These are phyloP conservation scores for Meloidogyne floridensis DNA, from an alignment of 1,140 invertebrate genomes.

Conservation along the genomic window DNA sequence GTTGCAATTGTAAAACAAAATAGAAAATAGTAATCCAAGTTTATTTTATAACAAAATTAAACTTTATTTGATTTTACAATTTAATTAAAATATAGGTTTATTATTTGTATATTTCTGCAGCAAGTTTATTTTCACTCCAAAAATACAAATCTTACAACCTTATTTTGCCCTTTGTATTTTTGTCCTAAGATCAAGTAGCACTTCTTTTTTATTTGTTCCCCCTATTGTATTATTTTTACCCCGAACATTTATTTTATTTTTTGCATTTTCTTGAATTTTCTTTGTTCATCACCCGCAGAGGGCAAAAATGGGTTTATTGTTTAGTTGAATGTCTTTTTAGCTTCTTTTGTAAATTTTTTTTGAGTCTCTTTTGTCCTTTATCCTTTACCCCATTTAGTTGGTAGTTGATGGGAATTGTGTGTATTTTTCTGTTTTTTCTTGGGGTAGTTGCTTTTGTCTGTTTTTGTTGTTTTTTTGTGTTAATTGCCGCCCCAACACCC, in stretches of 20 bases:
- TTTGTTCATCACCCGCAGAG: background rate
- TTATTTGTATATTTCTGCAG: too few relatives aligned
- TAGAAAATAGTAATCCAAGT: too few relatives aligned
- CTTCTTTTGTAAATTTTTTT: background rate
- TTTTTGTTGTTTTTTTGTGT: background rate
- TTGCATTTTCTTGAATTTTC: background rate
- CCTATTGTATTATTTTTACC: background rate
- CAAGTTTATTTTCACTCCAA: background rate
- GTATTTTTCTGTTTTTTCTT: background rate
- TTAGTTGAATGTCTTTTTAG: background rate
- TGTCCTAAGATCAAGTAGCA: background rate
- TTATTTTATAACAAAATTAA: too few relatives aligned
- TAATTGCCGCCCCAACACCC: conserved; percentile 4
- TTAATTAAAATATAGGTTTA: too few relatives aligned
- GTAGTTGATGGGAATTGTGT: background rate
- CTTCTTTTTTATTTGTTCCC: background rate
- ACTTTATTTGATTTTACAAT: too few relatives aligned
- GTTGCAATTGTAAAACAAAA: too few relatives aligned
- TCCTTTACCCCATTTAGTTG: conserved; percentile 6
- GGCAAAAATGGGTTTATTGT: background rate
- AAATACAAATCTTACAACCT: background rate
- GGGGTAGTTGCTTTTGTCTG: conserved; percentile 4
- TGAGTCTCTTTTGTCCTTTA: background rate
- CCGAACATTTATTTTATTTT: background rate
- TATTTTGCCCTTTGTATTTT: background rate